A percentile compares a stretch with the other conserved stretches of the same genome.
Evolutionary conservation across 2,113 vertebrate genomes (phyloP).

Genomic region (Halichoerus grypus): DNA sequence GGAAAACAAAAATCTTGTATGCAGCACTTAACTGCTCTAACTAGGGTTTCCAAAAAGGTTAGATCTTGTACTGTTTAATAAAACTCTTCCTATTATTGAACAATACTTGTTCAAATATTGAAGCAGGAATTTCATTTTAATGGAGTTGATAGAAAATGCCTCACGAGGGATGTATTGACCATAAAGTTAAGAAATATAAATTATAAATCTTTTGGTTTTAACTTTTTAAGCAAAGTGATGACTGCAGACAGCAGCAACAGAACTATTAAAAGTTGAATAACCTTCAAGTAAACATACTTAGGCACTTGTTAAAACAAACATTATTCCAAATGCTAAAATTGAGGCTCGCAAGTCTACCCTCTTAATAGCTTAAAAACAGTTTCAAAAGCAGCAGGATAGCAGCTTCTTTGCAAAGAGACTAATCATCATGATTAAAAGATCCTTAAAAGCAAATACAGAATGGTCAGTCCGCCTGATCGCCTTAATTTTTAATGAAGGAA

Average conservation of each 20-base stretch:
- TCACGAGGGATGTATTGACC: not conserved
- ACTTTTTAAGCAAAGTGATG: not conserved
- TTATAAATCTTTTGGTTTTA: constrained; percentile 9
- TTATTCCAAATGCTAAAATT: constrained; percentile 68
- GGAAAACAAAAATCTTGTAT: constrained; percentile 76
- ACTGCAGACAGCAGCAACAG: constrained; percentile 24
- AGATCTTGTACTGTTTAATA: constrained; percentile 9
- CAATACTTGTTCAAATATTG: constrained; percentile 10
- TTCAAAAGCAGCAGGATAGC: constrained; percentile 74
- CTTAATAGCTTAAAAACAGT: constrained; percentile 76
- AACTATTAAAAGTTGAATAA: constrained; percentile 51
- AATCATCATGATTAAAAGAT: constrained; percentile 76
- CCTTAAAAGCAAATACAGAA: constrained; percentile 77
- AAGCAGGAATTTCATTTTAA: constrained; percentile 64
- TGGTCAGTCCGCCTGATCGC: constrained; percentile 65
- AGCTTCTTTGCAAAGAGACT: constrained; percentile 71
- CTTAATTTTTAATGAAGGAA: constrained; percentile 78
- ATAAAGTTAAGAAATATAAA: constrained; percentile 40
- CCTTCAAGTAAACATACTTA: constrained; percentile 77
- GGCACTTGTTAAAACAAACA: constrained; percentile 80
- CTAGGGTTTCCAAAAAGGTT: constrained; percentile 48
- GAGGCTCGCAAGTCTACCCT: constrained; percentile 71
- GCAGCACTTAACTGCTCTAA: constrained; percentile 78
- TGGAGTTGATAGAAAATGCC: constrained; percentile 50
- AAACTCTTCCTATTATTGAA: constrained; percentile 59